Evolutionary conservation across 2,113 vertebrate genomes (phyloP), one percentile per base, ranked within the genome.

Genomic region (Anguilla japonica): DNA sequence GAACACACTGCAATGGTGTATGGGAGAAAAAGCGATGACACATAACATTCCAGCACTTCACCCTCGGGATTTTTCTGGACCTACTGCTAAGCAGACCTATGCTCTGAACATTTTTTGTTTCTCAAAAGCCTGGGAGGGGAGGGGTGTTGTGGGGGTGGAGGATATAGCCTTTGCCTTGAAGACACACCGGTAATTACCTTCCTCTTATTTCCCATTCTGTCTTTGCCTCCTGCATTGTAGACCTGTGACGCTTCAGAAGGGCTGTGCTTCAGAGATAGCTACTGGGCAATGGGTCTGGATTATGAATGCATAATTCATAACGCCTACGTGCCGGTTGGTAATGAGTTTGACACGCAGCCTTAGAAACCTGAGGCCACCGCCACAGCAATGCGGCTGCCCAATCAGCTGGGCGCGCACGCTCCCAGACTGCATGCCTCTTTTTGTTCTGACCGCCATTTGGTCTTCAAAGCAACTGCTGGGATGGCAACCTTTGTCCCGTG

Each of bases 241-340:
- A 87, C 91, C 85, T 91, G 83, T 92, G 89, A 93, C 84, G 89
- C 88, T 91, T 89, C 79, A 53, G 87, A 22, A 82, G 89, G 90
- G 90, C 94, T 95, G 92, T 53, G 90, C 91, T 91, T 93, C 90
- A 92, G 91, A 94, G 93, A 95, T 94, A 94, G 92, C 93, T 92
- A 89, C 93, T 67, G 86, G 90, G 90, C 92, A 92, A 88, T 87
- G 81, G 93, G 91, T 91, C 89, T 88, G 88, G 93, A 93, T 91
- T 94, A 29, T 94, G 87, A 94, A 95, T 95, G 90, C 95, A 95
- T 94, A 82, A 95, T 95, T 92, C 50, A 86, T 88, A 89, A 92
- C 95, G 87, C 94, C 93, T 93, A 94, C 93, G 87, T 92, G 87
- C 67, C 43, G 81, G 87, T 89, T 83, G 83, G 85, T 88, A 90